Percentiles rank a stretch among this genome's conserved stretches.
phyloP scores from a whole-genome alignment of 2,888 invertebrate genomes.

The Gortyna flavago region DNA sequence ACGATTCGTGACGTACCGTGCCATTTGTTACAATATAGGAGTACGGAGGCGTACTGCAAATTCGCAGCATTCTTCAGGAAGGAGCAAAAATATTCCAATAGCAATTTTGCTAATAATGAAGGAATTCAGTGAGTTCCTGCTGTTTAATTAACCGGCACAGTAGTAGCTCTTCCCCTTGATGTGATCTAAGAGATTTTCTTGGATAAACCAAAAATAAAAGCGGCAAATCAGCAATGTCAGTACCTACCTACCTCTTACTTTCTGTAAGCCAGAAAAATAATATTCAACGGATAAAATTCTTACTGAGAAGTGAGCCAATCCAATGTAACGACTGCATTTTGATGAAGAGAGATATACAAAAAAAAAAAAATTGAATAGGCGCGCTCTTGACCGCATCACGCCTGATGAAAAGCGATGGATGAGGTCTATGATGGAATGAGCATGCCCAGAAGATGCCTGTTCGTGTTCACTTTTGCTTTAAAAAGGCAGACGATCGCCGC shows the following conservation, averaged over 20 bases:
- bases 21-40: conserved; percentile 43
- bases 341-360: background rate
- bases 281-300: background rate
- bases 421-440: background rate
- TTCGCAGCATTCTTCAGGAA: conserved; percentile 5
- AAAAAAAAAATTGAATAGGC: too few species aligned
- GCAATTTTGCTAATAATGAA: background rate
- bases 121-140: too few species aligned
- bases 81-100: background rate
- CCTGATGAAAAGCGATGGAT: background rate
- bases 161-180: background rate
- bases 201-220: background rate
- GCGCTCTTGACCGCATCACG: background rate
- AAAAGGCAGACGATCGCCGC: background rate
- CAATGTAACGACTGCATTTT: background rate
- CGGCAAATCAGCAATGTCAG: background rate
- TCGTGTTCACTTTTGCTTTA: background rate
- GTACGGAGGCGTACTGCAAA: conserved; percentile 25
- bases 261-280: background rate
- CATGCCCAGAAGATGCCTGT: background rate
- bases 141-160: background rate
- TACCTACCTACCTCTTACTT: background rate
- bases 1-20: conserved; percentile 34
- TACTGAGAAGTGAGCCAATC: background rate
- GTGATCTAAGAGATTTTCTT: background rate